phyloP scores from a whole-genome alignment of 2,888 invertebrate species.

The Ernsta delagoae region DNA sequence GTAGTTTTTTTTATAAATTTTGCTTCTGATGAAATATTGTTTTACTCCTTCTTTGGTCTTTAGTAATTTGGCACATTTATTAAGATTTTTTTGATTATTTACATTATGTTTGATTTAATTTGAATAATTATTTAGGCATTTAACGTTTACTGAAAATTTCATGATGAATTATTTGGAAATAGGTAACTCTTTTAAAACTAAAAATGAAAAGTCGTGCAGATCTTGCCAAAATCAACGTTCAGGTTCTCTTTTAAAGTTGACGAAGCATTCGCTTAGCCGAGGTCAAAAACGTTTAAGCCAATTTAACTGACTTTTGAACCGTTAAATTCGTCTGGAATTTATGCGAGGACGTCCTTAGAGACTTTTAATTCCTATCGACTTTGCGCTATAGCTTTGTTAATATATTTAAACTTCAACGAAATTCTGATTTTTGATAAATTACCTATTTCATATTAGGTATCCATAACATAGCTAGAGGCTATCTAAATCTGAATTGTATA shows the following conservation, averaged over 20 bases:
- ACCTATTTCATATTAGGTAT: not conserved
- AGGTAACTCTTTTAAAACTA: too few species aligned
- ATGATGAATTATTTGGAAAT: too few species aligned
- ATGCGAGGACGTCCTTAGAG: not conserved
- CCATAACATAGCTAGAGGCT: not conserved
- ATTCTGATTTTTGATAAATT: not conserved
- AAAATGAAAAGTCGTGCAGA: not conserved
- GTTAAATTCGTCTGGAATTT: constrained; percentile 7
- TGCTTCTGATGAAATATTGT: constrained; percentile 3
- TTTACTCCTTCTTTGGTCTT: not conserved
- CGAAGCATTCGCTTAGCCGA: constrained; percentile 24
- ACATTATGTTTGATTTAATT: not conserved
- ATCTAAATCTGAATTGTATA: too few species aligned
- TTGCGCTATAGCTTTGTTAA: not conserved
- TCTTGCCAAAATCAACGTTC: constrained; percentile 23
- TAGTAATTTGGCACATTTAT: not conserved
- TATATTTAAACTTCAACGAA: not conserved
- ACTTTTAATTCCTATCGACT: not conserved
- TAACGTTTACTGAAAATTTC: too few species aligned
- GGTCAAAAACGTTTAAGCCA: constrained; percentile 36
- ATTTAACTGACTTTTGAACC: constrained; percentile 26
- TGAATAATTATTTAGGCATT: too few species aligned
- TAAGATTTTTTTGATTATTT: not conserved
- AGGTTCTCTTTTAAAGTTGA: constrained; percentile 21
- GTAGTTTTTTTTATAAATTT: constrained; percentile 2